phyloP scores from a whole-genome alignment of 2,888 invertebrate species.

The Thelaira solivaga region DNA sequence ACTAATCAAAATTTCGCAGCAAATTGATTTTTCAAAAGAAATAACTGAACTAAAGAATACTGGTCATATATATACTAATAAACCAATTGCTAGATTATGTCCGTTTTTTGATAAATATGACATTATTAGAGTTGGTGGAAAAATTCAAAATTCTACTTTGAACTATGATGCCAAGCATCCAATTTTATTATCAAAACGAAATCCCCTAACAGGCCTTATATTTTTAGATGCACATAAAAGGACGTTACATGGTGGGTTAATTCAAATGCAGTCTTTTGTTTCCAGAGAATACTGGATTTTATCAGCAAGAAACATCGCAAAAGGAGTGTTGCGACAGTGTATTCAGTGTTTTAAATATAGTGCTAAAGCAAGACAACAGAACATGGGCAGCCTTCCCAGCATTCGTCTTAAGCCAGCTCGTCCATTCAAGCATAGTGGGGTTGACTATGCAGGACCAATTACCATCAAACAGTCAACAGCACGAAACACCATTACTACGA shows the following conservation, averaged over 20 bases:
- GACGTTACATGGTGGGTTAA: slow-evolving; percentile 20
- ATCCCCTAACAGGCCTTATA: slow-evolving; percentile 4
- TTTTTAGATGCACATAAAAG: slow-evolving; percentile 31
- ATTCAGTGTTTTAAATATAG: slow-evolving; percentile 1
- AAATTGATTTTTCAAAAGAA: not conserved
- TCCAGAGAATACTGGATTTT: slow-evolving; percentile 15
- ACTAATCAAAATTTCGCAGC: not conserved
- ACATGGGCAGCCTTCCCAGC: slow-evolving; percentile 35
- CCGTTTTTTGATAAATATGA: slow-evolving; percentile 49
- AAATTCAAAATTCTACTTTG: slow-evolving; percentile 39
- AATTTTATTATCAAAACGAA: slow-evolving; percentile 9
- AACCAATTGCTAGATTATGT: not conserved
- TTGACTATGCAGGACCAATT: not conserved
- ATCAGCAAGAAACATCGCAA: not conserved
- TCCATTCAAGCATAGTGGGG: not conserved
- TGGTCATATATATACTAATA: not conserved
- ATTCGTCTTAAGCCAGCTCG: not conserved
- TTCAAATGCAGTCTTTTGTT: slow-evolving; percentile 22
- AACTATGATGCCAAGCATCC: slow-evolving; percentile 1
- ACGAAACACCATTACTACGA: slow-evolving; percentile 14
- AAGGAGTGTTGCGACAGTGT: not conserved
- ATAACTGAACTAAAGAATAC: not conserved
- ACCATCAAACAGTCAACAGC: slow-evolving; percentile 1
- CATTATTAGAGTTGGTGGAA: slow-evolving; percentile 43
- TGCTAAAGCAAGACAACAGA: slow-evolving; percentile 23